phyloP scores from a whole-genome alignment of 2,797 vertebrate genomes.

The Orientallactaga sibirica region DNA sequence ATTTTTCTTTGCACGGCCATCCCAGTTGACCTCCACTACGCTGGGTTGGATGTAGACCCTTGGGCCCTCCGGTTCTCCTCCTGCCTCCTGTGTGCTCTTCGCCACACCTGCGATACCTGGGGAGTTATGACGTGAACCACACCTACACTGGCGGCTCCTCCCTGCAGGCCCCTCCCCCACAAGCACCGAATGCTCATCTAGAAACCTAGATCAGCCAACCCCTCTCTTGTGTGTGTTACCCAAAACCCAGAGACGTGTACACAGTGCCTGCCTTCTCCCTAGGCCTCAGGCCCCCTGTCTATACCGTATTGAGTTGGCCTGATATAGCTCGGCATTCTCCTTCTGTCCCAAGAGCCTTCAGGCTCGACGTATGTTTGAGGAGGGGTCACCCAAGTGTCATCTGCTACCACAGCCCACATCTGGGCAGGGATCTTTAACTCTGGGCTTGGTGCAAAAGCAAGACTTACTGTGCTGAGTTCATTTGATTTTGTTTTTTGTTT shows the following conservation, averaged over 20 bases:
- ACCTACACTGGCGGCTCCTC: not conserved
- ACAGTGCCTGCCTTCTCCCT: not conserved
- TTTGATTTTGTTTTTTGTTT: not conserved
- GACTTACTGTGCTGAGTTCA: not conserved
- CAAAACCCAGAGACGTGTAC: fast-evolving
- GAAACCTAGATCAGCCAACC: not conserved
- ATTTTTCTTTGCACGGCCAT: not conserved
- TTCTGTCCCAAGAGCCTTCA: not conserved
- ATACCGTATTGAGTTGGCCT: not conserved
- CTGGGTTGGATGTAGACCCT: not conserved
- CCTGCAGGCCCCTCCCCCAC: not conserved
- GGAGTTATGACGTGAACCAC: not conserved
- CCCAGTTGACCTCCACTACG: not conserved
- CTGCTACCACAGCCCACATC: not conserved
- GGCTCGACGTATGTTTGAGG: not conserved
- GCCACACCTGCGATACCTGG: not conserved
- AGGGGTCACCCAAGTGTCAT: not conserved
- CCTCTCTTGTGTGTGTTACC: not conserved
- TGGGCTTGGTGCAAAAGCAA: not conserved
- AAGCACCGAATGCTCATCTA: not conserved
- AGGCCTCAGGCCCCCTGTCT: not conserved
- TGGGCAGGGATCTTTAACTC: not conserved
- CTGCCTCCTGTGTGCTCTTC: not conserved
- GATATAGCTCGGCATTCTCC: not conserved
- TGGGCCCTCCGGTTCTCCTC: not conserved